Base-by-base conservation (phyloP, 2,113 vertebrate genomes). In the Sebastes schlegelii region DNA sequence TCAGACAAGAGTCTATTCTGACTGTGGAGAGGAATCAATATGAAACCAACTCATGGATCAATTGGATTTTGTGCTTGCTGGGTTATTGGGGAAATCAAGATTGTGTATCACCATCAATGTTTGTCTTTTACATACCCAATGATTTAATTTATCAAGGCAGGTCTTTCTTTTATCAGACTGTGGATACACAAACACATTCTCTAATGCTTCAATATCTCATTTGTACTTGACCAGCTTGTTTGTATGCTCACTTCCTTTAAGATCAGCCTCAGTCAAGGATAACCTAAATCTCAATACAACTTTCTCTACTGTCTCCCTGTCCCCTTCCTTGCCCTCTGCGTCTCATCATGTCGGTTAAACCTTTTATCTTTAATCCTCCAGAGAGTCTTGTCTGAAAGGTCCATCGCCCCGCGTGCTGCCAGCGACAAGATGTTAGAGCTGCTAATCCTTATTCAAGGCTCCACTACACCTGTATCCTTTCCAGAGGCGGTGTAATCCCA, bases 361-460 rank as follows among this genome's bases (percentile, higher is more conserved):
- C 61, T 68, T 34, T 77, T 80, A 83, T 87, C 87, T 90, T 60
- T 80, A 92, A 85, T 75, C 82, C 88, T 74, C 23, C 43, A 14
- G 70, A 46, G 26, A 69, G 68, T 46, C 74, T 65, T 83, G 86
- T 76, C 84, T 91, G 52, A 81, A 77, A 80, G 58, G 82, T 88
- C 86, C 65, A 66, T 77, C 40, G 10, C 67, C 57, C 76, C 4
- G 67, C 57, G 61, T 65, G 87, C 79, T 71, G 79, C 82, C 80
- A 74, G 82, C 51, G 40, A 89, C 88, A 82, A 83, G 85, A 77
- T 89, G 79, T 90, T 79, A 79, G 6, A 81, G 83, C 79, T 63
- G 66, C 74, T 94, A 88, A 94, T 92, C 93, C 90, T 84, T 80
- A 76, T 76, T 89, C 88, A 84, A 80, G 72, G 80, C 88, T 88